A percentile compares a stretch with the other conserved stretches of the same genome.
Conservation (phyloP, 2,888 invertebrate species). For the Caenorhabditis angaria region DNA sequence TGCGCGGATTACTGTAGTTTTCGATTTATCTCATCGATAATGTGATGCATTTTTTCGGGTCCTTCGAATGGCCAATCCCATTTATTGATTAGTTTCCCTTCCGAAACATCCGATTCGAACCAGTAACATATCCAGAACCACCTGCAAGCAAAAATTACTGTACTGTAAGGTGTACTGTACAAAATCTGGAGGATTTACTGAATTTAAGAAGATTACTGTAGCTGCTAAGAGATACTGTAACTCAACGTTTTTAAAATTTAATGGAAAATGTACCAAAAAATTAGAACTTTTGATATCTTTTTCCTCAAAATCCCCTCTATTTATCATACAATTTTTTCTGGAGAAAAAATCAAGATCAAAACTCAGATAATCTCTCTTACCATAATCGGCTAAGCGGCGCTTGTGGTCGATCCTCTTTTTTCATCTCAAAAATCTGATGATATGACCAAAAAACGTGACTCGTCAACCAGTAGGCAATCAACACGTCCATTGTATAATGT, state of each 20-base stretch:
- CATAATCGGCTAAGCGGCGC: conserved; percentile 66
- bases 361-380: conserved; percentile 33
- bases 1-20: conserved; percentile 35
- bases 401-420: conserved; percentile 45
- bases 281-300: not conserved
- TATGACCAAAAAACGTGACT: conserved; percentile 80
- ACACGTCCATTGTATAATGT: conserved; percentile 71
- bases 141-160: conserved; percentile 46
- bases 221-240: too few relatives aligned
- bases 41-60: conserved; percentile 44
- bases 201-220: too few relatives aligned
- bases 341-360: not conserved
- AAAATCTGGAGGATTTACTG: too few relatives aligned
- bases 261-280: not conserved
- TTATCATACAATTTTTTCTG: too few relatives aligned
- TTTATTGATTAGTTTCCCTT: conserved; percentile 62
- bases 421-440: conserved; percentile 80
- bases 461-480: conserved; percentile 71
- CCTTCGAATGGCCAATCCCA: conserved; percentile 66
- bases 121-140: conserved; percentile 71
- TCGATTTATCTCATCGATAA: conserved; percentile 49
- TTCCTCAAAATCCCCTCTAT: too few relatives aligned
- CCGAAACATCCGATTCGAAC: conserved; percentile 68
- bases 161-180: too few relatives aligned
- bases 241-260: too few relatives aligned